Conservation (phyloP, 92 coral and sea anemone species). For the Hydrozoanthus gracilis region DNA sequence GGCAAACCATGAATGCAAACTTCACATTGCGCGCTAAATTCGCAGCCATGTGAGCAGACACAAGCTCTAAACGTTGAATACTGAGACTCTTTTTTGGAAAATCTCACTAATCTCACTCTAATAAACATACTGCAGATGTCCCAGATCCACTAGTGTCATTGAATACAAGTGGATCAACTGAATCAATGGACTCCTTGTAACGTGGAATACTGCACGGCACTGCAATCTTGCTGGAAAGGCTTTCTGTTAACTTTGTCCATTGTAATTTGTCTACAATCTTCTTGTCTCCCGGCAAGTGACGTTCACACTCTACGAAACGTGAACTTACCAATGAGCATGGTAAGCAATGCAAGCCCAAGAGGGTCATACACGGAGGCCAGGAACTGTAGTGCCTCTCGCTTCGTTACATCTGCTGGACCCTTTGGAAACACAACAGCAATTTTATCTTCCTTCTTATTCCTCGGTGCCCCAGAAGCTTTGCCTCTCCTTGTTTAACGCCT, state of each 20-base stretch:
- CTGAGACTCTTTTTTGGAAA: slow-evolving; percentile 44
- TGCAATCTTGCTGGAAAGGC: slow-evolving; percentile 1
- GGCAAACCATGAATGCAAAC: slow-evolving; percentile 40
- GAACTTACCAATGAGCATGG: slow-evolving; percentile 47
- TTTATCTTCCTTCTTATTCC: slow-evolving; percentile 38
- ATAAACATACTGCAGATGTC: slow-evolving; percentile 49
- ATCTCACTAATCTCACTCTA: slow-evolving; percentile 22
- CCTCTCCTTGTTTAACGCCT: slow-evolving; percentile 35
- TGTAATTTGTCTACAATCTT: background rate
- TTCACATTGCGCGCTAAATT: slow-evolving; percentile 46
- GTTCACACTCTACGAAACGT: slow-evolving; percentile 39
- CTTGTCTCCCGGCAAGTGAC: slow-evolving; percentile 36
- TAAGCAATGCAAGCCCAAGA: slow-evolving; percentile 38
- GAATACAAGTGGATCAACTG: slow-evolving; percentile 37
- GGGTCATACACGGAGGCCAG: slow-evolving; percentile 43
- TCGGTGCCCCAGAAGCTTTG: slow-evolving; percentile 40
- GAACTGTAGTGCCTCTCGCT: slow-evolving; percentile 44
- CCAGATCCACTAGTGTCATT: slow-evolving; percentile 31
- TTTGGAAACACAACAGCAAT: slow-evolving; percentile 27
- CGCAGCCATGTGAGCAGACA: slow-evolving; percentile 57
- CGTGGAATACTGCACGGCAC: slow-evolving; percentile 28
- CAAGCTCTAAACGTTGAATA: slow-evolving; percentile 49
- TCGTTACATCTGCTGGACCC: background rate
- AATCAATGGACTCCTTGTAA: slow-evolving; percentile 29
- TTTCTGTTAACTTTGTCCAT: slow-evolving; percentile 15